These are phyloP conservation scores for Hirtodrosophila cameraria DNA, from an alignment of 2,888 invertebrate genomes.

Conservation along the genomic window DNA sequence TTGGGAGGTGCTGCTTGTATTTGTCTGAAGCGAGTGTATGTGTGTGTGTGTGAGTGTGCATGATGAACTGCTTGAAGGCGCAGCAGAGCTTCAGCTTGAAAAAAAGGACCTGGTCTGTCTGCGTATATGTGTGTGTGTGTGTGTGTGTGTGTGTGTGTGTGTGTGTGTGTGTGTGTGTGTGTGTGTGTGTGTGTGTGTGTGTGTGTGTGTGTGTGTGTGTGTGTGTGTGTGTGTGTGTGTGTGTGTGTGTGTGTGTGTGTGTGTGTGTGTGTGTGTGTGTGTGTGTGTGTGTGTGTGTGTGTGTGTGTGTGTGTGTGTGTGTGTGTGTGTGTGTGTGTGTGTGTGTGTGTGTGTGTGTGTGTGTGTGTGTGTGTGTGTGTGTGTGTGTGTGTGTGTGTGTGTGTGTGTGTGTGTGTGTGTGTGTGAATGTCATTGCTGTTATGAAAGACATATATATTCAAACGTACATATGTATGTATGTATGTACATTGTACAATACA, in stretches of 20 bases:
- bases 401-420: not conserved
- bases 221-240: not conserved
- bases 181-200: not conserved
- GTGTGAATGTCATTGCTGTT: not conserved
- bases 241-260: not conserved
- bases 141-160: not conserved
- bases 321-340: not conserved
- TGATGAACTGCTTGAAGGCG: conserved; percentile 49
- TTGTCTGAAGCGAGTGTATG: conserved; percentile 10
- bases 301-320: not conserved
- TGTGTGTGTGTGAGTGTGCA: conserved; percentile 14
- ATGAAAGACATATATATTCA: not conserved
- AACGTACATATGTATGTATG: not conserved
- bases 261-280: not conserved
- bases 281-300: not conserved
- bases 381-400: not conserved
- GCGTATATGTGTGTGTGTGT: not conserved
- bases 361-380: not conserved
- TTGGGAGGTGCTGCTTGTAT: conserved; percentile 15
- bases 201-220: not conserved
- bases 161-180: not conserved
- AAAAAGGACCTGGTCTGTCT: conserved; percentile 38
- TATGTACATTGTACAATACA: too few species aligned
- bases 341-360: not conserved
- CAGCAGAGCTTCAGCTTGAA: conserved; percentile 31